Evolutionary conservation across 2,797 vertebrate species (phyloP), one percentile per base, ranked within the genome.

Genomic region (Amblyraja radiata): DNA sequence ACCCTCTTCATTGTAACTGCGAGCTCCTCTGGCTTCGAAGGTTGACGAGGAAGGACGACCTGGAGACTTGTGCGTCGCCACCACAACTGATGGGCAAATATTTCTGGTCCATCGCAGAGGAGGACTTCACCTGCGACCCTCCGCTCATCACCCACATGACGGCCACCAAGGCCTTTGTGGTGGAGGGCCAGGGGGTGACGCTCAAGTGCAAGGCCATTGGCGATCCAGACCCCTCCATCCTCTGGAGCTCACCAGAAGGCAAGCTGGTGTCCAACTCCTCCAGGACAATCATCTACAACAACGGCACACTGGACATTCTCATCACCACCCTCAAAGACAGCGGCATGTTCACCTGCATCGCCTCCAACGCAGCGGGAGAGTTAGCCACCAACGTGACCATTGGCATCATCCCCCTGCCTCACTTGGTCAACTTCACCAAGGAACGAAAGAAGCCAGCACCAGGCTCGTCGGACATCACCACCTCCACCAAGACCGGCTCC

Each of bases 1-100:
- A 98, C 54, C 98, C 98, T 0, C 94, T 98, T 2, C 98, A 98
- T 93, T 98, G 98, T 94, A 98, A 98, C 95, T 98, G 98, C 78
- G 98, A 98, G 93, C 94, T 98, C 6, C 96, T 98, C 0, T 98
- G 98, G 98, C 93, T 98, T 79, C 94, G 98, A 4, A 96, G 98
- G 0, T 86, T 98, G 13, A 98, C 97, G 6, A 95, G 97, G 0
- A 97, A 98, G 93, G 98, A 98, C 0, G 98, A 98, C 68, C 94
- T 98, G 0, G 98, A 98, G 73, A 98, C 98, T 0, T 98, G 98
- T n/a, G 98, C 98, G 18, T 98, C 98, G 0, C 98, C 98, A 0
- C 86, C 96, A 0, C 97, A 97, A 2, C 95, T 98, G 78, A 96
- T 96, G 84, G 98, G 98, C 0, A 98, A 97, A 76, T 98, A 98